These are phyloP conservation scores for Lepilemur septentrionalis DNA, from an alignment of 2,797 vertebrate genomes.

Conservation along the genomic window DNA sequence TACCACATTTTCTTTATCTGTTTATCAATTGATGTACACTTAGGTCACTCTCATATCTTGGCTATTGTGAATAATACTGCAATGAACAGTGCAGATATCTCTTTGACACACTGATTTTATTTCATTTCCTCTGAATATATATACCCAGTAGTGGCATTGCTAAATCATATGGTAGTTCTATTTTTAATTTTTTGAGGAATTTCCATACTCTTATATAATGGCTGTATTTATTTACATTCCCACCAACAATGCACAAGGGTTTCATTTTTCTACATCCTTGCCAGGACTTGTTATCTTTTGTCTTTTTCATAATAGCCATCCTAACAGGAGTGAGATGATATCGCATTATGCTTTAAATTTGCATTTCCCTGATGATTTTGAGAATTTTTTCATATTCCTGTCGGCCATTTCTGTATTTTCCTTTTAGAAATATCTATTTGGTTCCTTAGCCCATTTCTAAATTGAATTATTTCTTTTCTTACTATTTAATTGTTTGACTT, in stretches of 20 bases:
- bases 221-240: not conserved
- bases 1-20: not conserved
- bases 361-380: not conserved
- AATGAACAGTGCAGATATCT: not conserved
- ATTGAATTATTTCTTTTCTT: not conserved
- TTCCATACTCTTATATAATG: not conserved
- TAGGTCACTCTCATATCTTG: not conserved
- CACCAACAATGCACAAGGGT: not conserved
- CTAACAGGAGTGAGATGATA: not conserved
- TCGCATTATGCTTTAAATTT: not conserved
- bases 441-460: not conserved
- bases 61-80: not conserved
- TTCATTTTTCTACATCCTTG: not conserved
- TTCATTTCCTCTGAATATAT: not conserved
- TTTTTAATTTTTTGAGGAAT: not conserved
- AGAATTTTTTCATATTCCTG: not conserved
- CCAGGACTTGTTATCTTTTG: not conserved
- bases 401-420: not conserved
- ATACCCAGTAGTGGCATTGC: not conserved
- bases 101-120: not conserved
- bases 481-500: not conserved
- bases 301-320: not conserved
- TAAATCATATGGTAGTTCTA: not conserved
- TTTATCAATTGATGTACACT: not conserved
- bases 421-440: not conserved